Evolutionary conservation across 2,888 invertebrate species (phyloP).

Genomic region (Campaea margaritaria): DNA sequence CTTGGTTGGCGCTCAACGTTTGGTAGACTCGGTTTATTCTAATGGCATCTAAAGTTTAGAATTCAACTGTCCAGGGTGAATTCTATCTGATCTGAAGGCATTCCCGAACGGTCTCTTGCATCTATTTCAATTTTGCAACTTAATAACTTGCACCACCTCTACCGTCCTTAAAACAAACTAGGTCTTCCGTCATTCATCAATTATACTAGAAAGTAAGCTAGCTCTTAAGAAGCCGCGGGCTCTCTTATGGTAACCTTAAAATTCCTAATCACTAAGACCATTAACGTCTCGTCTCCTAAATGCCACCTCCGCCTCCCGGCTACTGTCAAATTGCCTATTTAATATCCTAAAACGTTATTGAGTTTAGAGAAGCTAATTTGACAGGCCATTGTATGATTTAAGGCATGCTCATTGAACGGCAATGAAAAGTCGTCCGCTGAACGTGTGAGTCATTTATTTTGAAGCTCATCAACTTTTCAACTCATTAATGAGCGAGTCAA

Average conservation of each 20-base stretch:
- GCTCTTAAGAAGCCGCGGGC: not conserved
- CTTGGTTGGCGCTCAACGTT: no score
- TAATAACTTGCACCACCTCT: no score
- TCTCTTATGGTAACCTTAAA: not conserved
- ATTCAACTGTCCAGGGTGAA: no score
- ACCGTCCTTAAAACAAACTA: no score
- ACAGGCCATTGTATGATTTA: conserved; percentile 26
- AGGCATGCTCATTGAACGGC: conserved; percentile 9
- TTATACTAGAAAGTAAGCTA: no score
- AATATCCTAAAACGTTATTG: conserved; percentile 20
- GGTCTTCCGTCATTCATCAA: no score
- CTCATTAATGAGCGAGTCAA: not conserved
- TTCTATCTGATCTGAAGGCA: no score
- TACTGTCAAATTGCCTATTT: conserved; percentile 29
- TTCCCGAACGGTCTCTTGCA: no score
- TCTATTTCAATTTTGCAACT: no score
- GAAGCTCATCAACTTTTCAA: not conserved
- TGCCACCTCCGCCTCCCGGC: conserved; percentile 37
- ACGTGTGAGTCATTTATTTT: conserved; percentile 13
- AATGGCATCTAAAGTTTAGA: no score
- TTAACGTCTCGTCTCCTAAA: conserved; percentile 26
- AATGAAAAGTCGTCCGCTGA: conserved; percentile 15
- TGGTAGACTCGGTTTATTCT: no score
- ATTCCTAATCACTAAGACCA: not conserved
- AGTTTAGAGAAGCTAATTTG: conserved; percentile 27